Evolutionary conservation across 2,113 vertebrate genomes (phyloP), one percentile per base, ranked within the genome.

Genomic region (Seriola rivoliana): DNA sequence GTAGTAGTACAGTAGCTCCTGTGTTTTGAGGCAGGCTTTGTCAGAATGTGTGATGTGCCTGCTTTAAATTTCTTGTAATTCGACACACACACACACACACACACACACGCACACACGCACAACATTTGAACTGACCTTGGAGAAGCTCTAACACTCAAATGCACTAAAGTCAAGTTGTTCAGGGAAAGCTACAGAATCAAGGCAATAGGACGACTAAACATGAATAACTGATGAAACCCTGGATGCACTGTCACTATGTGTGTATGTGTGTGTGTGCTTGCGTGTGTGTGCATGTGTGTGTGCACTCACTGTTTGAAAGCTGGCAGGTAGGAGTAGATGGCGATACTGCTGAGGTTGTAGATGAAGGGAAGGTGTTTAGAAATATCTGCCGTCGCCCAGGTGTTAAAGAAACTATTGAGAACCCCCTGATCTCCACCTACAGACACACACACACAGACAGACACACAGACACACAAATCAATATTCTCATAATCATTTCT

Each of bases 391-490:
- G 98, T 99, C 59, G 98, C 95, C 98, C 98, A 99, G 91, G 90
- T 96, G 93, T 95, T 96, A 94, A 99, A 99, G 93, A 96, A 99
- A 46, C 95, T 97, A 94, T 99, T 99, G 92, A 99, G 95, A 86
- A 99, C 91, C 11, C 98, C 98, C 93, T 99, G 98, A 96, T 99
- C 98, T 86, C 98, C 98, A 93, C 98, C 98, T 99, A 91, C 66
- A 95, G 83, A 80, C 17, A 86, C 5, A 60, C 8, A 85, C 2
- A 85, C 0, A 70, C 60, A 76, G 13, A 78, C 10, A 78, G 2
- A 82, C 2, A 76, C 11, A 58, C 8, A 42, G 8, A 42, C 40
- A 40, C 40, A 40, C 40, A 3, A 36, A 6, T 36, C 3, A 36
- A 36, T 50, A 50, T 17, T 19, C 46, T 50, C 16, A 50, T 12